A percentile compares a stretch with the other conserved stretches of the same genome.
Evolutionary conservation across 2,113 vertebrate genomes (phyloP).

Genomic region (Gymnogyps californianus): DNA sequence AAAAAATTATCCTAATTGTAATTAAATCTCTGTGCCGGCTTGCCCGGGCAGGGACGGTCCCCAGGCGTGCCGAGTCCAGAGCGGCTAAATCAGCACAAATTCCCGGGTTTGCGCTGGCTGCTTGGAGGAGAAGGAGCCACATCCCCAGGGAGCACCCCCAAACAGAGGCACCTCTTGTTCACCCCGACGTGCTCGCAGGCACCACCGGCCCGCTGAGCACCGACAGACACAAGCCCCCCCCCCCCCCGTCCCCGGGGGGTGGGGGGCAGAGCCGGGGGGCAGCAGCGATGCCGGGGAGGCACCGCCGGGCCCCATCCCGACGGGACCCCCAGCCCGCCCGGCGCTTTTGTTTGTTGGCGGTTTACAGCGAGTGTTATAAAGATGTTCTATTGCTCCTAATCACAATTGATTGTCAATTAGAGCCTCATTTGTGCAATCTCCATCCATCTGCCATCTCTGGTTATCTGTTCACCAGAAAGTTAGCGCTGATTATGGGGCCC

Average conservation of each 20-base stretch:
- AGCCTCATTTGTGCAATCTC: slow-evolving; percentile 75
- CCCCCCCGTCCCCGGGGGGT: too few relatives aligned
- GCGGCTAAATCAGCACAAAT: neutral
- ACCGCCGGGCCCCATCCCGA: neutral
- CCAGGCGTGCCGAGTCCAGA: neutral
- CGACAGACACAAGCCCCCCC: rapidly evolving
- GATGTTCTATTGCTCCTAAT: slow-evolving; percentile 74
- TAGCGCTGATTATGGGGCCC: slow-evolving; percentile 47
- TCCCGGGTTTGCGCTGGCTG: neutral
- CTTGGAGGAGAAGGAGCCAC: neutral
- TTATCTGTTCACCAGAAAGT: slow-evolving; percentile 67
- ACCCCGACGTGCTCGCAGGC: neutral
- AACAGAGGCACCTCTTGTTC: neutral
- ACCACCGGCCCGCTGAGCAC: neutral
- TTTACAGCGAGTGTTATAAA: slow-evolving; percentile 54
- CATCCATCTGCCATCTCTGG: slow-evolving; percentile 76
- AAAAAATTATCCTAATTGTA: neutral
- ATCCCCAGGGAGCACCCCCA: neutral
- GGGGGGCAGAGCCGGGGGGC: neutral
- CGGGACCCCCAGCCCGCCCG: neutral
- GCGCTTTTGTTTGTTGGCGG: slow-evolving; percentile 13
- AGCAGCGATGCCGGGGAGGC: neutral
- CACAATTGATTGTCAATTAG: slow-evolving; percentile 82
- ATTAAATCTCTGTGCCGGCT: neutral
- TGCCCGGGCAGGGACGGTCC: neutral